Percentiles rank a stretch among this genome's conserved stretches.
These are phyloP conservation scores for Staurois parvus DNA, from an alignment of 2,797 vertebrate genomes.

Conservation along the genomic window DNA sequence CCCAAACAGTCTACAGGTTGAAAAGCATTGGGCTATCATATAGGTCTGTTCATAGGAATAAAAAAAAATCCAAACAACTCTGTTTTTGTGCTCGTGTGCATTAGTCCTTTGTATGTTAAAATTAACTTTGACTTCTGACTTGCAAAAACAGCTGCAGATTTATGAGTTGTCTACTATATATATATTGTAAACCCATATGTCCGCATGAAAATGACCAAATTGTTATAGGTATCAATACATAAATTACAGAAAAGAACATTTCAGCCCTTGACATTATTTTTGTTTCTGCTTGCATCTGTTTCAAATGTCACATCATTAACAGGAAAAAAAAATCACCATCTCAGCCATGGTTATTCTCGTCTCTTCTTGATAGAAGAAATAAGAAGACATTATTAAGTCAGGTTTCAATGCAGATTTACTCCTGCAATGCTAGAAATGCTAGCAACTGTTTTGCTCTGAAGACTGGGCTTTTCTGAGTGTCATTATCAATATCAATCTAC, in stretches of 20 bases:
- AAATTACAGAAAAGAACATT: background rate
- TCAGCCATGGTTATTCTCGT: conserved; percentile 4
- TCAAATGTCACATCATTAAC: conserved; percentile 46
- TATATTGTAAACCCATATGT: background rate
- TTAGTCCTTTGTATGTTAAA: background rate
- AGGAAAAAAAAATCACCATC: background rate
- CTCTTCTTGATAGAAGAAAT: conserved; percentile 2
- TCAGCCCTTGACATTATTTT: conserved; percentile 23
- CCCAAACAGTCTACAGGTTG: no score
- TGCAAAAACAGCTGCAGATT: background rate
- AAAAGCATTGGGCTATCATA: no score
- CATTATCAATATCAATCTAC: conserved; percentile 8
- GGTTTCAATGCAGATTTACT: background rate
- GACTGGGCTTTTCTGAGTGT: background rate
- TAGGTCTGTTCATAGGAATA: no score
- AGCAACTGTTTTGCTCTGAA: background rate
- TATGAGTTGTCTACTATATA: background rate
- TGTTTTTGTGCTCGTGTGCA: no score
- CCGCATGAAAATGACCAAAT: background rate
- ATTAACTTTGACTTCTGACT: background rate
- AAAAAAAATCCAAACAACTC: no score
- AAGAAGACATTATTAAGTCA: conserved; percentile 2
- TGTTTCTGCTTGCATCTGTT: conserved; percentile 19
- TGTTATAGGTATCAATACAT: conserved; percentile 17
- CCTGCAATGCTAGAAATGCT: conserved; percentile 6